A percentile compares a stretch with the other conserved stretches of the same genome.
Conservation (phyloP, 2,113 vertebrate genomes). For the Gracilinanus agilis region DNA sequence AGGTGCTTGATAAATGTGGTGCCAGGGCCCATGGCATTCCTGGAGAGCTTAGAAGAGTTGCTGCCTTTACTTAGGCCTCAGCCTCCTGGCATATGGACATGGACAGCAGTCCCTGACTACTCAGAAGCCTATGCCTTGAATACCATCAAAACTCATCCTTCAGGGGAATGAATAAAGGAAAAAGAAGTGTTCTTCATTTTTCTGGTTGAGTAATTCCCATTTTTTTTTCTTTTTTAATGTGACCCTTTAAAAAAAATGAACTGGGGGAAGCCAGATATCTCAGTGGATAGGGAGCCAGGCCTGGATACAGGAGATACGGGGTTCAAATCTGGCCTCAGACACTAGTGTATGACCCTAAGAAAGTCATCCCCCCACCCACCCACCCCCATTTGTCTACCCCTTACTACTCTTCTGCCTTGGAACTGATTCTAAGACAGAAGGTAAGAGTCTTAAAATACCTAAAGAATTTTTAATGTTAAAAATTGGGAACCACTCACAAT, state of each 20-base stretch:
- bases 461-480: neutral
- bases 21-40: neutral
- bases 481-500: neutral
- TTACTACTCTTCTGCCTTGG: no score
- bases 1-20: neutral
- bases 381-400: no score
- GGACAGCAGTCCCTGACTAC: neutral
- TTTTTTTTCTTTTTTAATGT: neutral
- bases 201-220: neutral
- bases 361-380: no score
- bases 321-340: no score
- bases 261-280: no score
- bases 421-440: no score
- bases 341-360: no score
- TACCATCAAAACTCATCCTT: fast-evolving
- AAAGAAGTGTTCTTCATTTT: neutral
- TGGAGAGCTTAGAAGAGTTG: neutral
- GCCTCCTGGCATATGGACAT: neutral
- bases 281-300: no score
- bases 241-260: neutral
- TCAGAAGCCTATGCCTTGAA: neutral
- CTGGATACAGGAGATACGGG: no score
- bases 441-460: no score
- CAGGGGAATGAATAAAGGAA: neutral
- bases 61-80: neutral